Evolutionary conservation across 2,797 vertebrate genomes (phyloP).

Genomic region (Huso huso): DNA sequence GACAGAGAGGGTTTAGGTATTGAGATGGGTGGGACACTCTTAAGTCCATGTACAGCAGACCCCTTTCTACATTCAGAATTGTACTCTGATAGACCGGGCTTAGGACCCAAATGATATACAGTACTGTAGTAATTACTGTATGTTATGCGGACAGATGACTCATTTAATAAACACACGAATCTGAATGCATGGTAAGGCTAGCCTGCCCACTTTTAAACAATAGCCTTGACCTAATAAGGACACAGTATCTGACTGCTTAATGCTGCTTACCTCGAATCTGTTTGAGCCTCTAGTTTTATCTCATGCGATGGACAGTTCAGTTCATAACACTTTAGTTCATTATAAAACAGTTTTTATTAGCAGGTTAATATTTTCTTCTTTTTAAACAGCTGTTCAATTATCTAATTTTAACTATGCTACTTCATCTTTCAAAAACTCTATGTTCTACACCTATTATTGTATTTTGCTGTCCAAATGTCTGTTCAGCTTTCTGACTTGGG

Average conservation of each 20-base stretch:
- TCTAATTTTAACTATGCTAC: too few species aligned
- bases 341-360: too few species aligned
- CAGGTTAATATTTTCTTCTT: too few species aligned
- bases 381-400: too few species aligned
- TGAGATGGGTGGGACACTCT: slow-evolving; percentile 22
- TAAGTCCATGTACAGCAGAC: slow-evolving; percentile 24
- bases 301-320: too few species aligned
- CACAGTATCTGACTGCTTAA: slow-evolving; percentile 26
- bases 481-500: neutral
- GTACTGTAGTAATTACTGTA: neutral
- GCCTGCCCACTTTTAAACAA: slow-evolving; percentile 3
- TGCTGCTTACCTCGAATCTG: slow-evolving; percentile 20
- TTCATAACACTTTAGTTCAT: slow-evolving; percentile 22
- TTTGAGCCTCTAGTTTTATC: slow-evolving; percentile 18
- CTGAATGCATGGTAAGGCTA: neutral
- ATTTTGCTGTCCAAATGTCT: neutral
- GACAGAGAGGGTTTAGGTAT: slow-evolving; percentile 31
- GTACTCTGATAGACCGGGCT: too few species aligned
- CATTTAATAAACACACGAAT: neutral
- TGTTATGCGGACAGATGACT: neutral
- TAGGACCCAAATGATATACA: neutral
- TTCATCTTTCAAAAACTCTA: neutral
- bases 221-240: slow-evolving; percentile 18
- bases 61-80: slow-evolving; percentile 4
- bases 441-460: neutral